phyloP scores from a whole-genome alignment of 2,113 vertebrate genomes.

The Corythornis cristatus region DNA sequence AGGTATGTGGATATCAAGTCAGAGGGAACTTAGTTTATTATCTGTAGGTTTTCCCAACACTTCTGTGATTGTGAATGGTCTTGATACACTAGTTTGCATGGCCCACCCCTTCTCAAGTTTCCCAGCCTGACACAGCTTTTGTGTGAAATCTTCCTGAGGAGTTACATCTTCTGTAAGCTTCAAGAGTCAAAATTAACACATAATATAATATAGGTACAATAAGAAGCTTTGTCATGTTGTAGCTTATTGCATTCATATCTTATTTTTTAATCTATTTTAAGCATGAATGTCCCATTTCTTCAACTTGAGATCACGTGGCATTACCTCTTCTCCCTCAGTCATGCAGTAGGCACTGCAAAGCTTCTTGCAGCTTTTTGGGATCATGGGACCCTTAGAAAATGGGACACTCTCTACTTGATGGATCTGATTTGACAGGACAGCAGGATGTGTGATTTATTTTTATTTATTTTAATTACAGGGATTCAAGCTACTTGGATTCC shows the following conservation, averaged over 20 bases:
- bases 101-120: background rate
- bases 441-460: background rate
- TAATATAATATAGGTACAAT: background rate
- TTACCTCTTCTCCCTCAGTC: background rate
- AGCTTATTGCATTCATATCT: background rate
- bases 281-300: background rate
- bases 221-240: background rate
- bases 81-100: background rate
- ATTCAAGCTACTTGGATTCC: background rate
- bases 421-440: background rate
- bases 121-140: background rate
- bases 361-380: background rate
- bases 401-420: background rate
- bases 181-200: background rate
- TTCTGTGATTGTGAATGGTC: background rate
- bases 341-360: background rate
- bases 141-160: background rate
- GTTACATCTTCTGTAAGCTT: background rate
- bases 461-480: background rate
- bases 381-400: background rate
- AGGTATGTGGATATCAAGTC: background rate
- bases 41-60: background rate
- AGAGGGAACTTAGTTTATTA: background rate
- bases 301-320: fast-evolving
- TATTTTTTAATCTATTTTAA: background rate